phyloP scores from a whole-genome alignment of 2,113 vertebrate species.

The Odocoileus hemionus region DNA sequence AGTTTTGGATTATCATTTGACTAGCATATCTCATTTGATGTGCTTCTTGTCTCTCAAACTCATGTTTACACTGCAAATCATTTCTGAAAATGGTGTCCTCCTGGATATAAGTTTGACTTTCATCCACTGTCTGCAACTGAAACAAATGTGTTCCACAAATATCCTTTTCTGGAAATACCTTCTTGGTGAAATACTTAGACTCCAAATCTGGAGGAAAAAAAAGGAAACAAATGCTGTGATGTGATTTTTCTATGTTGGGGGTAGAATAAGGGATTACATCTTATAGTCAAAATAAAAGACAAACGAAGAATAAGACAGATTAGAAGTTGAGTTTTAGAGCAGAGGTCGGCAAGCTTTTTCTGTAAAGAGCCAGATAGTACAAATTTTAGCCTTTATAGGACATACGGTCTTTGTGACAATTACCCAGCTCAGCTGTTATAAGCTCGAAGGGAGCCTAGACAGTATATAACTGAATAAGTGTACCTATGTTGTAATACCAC shows the following conservation, averaged over 20 bases:
- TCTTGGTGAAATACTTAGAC: not conserved
- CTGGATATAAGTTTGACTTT: not conserved
- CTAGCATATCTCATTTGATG: not conserved
- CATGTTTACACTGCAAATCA: not conserved
- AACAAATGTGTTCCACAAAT: not conserved
- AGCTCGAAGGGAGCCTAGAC: not conserved
- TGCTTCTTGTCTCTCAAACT: not conserved
- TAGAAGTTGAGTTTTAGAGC: not conserved
- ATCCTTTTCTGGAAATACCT: conserved; percentile 27
- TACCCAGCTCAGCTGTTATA: not conserved
- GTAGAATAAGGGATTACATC: not conserved
- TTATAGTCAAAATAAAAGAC: not conserved
- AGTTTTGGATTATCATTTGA: not conserved
- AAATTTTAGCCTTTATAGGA: not conserved
- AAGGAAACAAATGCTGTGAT: not conserved
- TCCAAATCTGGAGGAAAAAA: not conserved
- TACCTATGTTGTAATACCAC: not conserved
- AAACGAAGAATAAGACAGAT: not conserved
- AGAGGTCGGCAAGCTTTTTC: not conserved
- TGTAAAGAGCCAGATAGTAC: not conserved
- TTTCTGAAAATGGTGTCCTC: not conserved
- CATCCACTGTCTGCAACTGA: not conserved
- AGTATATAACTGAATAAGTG: not conserved
- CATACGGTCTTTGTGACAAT: not conserved
- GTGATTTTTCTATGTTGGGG: not conserved